A percentile compares a stretch with the other conserved stretches of the same genome.
phyloP scores from a whole-genome alignment of 2,113 vertebrate species.

The Eclectus roratus region DNA sequence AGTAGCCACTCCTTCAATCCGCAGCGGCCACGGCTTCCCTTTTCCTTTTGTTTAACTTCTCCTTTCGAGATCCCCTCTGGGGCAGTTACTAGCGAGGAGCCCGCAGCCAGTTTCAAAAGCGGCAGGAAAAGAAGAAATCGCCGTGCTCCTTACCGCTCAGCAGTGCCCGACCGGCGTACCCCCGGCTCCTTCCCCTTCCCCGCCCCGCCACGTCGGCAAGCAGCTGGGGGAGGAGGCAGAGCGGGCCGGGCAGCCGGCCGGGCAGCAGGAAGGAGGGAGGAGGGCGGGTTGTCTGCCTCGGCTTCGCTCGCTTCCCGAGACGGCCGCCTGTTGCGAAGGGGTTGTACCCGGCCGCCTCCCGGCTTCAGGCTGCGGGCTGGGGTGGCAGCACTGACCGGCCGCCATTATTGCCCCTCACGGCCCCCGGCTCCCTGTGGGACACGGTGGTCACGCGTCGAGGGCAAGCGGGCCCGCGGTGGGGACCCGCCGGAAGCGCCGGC shows the following conservation, averaged over 20 bases:
- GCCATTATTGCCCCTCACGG: not conserved
- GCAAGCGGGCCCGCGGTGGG: no score
- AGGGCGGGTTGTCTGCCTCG: fast-evolving
- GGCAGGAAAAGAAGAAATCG: not conserved
- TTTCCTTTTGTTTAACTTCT: not conserved
- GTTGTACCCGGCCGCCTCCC: fast-evolving
- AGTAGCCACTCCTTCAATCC: not conserved
- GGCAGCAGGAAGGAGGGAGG: not conserved
- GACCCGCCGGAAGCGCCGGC: not conserved
- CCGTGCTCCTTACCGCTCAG: constrained; percentile 56
- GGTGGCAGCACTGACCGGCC: not conserved
- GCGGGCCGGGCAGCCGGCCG: not conserved
- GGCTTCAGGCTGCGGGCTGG: no score
- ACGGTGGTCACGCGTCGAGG: no score
- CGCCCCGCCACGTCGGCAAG: constrained; percentile 78
- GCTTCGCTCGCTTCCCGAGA: no score
- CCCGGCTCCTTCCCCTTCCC: not conserved
- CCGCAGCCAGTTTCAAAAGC: not conserved
- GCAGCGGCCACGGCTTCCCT: not conserved
- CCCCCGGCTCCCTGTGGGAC: no score
- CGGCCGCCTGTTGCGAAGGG: fast-evolving
- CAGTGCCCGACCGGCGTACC: not conserved
- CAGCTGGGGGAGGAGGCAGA: constrained; percentile 42
- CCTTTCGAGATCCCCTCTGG: not conserved
- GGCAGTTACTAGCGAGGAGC: not conserved